These are phyloP conservation scores for Dendronephthya gigantea DNA, from an alignment of 64 coral and sea anemone species.

Conservation along the genomic window DNA sequence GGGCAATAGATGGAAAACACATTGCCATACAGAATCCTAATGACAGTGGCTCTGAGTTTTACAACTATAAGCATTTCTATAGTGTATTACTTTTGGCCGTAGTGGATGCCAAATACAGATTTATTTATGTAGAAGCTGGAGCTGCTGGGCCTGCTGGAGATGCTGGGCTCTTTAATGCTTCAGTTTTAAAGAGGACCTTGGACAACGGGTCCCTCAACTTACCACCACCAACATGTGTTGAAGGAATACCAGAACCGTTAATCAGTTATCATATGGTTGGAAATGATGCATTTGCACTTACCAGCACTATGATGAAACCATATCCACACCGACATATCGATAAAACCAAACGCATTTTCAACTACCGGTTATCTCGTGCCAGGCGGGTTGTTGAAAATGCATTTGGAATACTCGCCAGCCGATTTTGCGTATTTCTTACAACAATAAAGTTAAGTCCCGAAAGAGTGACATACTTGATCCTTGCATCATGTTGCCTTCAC, in stretches of 20 bases:
- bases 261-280: background rate
- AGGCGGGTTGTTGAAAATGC: conserved; percentile 3
- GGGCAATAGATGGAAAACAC: conserved; percentile 28
- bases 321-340: background rate
- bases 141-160: conserved; percentile 8
- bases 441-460: background rate
- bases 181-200: background rate
- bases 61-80: conserved; percentile 29
- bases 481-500: background rate
- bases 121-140: conserved; percentile 14
- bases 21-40: conserved; percentile 13
- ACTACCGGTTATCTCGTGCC: background rate
- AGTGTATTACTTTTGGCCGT: conserved; percentile 5
- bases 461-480: background rate
- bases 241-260: background rate
- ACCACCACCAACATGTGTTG: background rate
- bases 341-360: background rate
- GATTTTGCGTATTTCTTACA: background rate
- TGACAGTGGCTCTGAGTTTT: conserved; percentile 17
- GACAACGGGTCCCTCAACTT: background rate
- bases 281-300: conserved; percentile 9
- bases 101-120: conserved; percentile 21
- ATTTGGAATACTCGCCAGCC: background rate
- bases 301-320: background rate
- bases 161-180: conserved; percentile 2